Percentiles rank a stretch among this genome's conserved stretches.
Evolutionary conservation across 2,113 vertebrate genomes (phyloP).

Genomic region (Apteryx mantelli): DNA sequence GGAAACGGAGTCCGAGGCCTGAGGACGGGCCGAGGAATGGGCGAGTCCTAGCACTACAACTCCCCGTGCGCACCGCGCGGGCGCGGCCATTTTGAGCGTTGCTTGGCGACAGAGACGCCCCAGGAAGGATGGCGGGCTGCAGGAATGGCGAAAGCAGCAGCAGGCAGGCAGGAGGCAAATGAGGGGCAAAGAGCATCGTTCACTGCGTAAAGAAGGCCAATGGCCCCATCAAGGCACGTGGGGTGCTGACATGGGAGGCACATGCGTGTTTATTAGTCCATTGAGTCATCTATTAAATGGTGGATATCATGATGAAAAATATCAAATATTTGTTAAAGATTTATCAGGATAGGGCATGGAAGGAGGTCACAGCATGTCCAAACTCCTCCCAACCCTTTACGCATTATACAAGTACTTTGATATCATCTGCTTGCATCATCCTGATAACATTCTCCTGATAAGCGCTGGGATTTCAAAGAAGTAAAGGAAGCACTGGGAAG

Average conservation of each 20-base stretch:
- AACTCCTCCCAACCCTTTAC: background rate
- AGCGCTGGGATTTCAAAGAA: background rate
- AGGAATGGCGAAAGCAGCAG: background rate
- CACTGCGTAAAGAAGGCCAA: too few species aligned
- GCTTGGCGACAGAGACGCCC: slow-evolving; percentile 64
- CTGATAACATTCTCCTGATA: too few species aligned
- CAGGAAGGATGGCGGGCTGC: background rate
- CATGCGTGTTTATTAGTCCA: background rate
- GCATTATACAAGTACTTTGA: fast-evolving
- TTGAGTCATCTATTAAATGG: too few species aligned
- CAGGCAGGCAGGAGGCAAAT: background rate
- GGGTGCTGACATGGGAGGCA: background rate
- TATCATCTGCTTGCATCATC: background rate
- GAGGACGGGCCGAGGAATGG: fast-evolving
- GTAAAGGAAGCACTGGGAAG: background rate
- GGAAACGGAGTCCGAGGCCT: background rate
- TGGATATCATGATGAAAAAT: fast-evolving
- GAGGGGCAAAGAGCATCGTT: background rate
- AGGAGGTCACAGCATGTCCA: background rate
- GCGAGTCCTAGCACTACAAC: fast-evolving
- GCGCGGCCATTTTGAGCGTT: slow-evolving; percentile 43
- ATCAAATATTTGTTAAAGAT: background rate
- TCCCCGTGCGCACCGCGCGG: background rate
- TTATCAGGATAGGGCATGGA: background rate
- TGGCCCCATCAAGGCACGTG: background rate